These are phyloP conservation scores for Calameuta idolon DNA, from an alignment of 2,888 invertebrate genomes.

Conservation along the genomic window DNA sequence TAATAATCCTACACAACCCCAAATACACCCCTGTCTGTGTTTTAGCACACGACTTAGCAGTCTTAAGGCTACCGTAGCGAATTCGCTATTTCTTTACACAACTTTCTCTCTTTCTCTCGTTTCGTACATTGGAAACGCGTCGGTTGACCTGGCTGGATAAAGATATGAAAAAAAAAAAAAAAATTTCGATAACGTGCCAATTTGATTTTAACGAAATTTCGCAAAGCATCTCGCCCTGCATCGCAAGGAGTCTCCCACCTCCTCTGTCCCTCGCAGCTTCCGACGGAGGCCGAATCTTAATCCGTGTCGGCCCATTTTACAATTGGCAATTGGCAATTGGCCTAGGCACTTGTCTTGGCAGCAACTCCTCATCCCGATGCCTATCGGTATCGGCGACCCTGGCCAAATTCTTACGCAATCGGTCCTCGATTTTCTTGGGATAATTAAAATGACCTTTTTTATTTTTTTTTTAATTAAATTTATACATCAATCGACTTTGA, in stretches of 20 bases:
- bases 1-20: background rate
- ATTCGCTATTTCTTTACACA: background rate
- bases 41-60: background rate
- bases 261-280: background rate
- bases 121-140: background rate
- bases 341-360: slow-evolving; percentile 28
- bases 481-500: background rate
- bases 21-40: background rate
- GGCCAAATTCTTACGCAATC: background rate
- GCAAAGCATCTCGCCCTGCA: background rate
- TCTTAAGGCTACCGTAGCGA: background rate
- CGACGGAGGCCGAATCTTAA: slow-evolving; percentile 31
- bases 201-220: slow-evolving; percentile 8
- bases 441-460: background rate
- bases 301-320: slow-evolving; percentile 46
- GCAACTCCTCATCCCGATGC: background rate
- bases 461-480: background rate
- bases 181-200: background rate
- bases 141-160: background rate
- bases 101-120: background rate
- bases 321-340: slow-evolving; percentile 51
- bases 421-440: background rate
- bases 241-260: background rate
- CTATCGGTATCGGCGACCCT: background rate
- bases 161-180: background rate